Conservation (phyloP, 2,888 invertebrate genomes). For the Polyploca ridens region DNA sequence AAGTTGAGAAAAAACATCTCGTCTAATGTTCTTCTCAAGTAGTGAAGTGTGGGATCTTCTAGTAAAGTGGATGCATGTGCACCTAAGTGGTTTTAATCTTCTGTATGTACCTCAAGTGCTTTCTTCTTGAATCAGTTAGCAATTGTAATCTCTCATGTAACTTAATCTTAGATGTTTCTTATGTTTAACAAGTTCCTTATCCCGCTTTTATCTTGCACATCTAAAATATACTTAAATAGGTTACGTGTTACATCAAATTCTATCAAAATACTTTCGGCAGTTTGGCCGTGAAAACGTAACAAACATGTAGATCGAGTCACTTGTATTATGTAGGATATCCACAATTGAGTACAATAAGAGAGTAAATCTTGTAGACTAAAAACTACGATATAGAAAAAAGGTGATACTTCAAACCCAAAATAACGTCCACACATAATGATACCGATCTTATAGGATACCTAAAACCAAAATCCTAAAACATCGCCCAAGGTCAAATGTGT, state of each 20-base stretch:
- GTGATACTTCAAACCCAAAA: background rate
- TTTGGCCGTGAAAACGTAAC: too few relatives aligned
- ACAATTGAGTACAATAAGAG: background rate
- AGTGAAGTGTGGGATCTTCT: background rate
- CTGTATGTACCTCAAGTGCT: background rate
- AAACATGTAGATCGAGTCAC: too few relatives aligned
- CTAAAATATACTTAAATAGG: too few relatives aligned
- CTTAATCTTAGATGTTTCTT: too few relatives aligned
- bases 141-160: too few relatives aligned
- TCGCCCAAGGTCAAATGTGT: slow-evolving; percentile 24
- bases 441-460: background rate
- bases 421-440: background rate
- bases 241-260: too few relatives aligned
- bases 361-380: background rate
- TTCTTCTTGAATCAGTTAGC: background rate
- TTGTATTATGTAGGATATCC: too few relatives aligned
- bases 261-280: too few relatives aligned
- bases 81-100: background rate
- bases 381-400: background rate
- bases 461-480: background rate
- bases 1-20: background rate
- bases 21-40: background rate
- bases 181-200: too few relatives aligned
- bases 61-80: background rate
- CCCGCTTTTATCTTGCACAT: too few relatives aligned